Evolutionary conservation across 2,797 vertebrate species (phyloP), one percentile per base, ranked within the genome.

Genomic region (Rhinella marina): DNA sequence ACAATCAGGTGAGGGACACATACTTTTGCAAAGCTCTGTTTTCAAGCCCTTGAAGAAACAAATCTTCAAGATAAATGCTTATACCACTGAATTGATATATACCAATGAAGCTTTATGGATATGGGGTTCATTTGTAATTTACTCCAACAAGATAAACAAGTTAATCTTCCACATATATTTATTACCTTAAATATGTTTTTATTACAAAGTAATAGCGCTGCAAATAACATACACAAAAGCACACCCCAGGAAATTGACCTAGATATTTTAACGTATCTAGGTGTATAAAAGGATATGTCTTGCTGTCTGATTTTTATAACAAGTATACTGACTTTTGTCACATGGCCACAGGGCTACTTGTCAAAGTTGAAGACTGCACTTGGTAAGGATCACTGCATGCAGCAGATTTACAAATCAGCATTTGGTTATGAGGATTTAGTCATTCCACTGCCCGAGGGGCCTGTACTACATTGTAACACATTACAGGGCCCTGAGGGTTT

Each of bases 341-440:
- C 61, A 89, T 86, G 80, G 88, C 88, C 84, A 89, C 84, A 56
- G 88, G 88, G 88, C 88, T 89, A 86, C 72, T 61, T 89, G 88
- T 89, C 88, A 89, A 25, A 86, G 84, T 83, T 86, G 84, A 89
- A 89, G 72, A 75, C 41, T 82, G 72, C 32, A 54, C 83, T 77
- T 77, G 70, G 50, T 82, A 50, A 89, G 80, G 88, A 89, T 86
- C 84, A 89, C 80, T 86, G 88, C 61, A 79, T 77, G 50, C 50
- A 70, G 84, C 84, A 86, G 88, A 89, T 86, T 82, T 89, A 86
- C 84, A 89, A 89, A 86, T 89, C 84, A 86, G 84, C 84, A 89
- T 83, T 89, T 86, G 86, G 84, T 83, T 89, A 86, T 77, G 32
- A 86, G 84, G 80, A 82, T 89, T 89, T 82, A 86, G 70, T 82